Evolutionary conservation across 1,140 invertebrate species (phyloP), one percentile per base, ranked within the genome.

Genomic region (Musca domestica): DNA sequence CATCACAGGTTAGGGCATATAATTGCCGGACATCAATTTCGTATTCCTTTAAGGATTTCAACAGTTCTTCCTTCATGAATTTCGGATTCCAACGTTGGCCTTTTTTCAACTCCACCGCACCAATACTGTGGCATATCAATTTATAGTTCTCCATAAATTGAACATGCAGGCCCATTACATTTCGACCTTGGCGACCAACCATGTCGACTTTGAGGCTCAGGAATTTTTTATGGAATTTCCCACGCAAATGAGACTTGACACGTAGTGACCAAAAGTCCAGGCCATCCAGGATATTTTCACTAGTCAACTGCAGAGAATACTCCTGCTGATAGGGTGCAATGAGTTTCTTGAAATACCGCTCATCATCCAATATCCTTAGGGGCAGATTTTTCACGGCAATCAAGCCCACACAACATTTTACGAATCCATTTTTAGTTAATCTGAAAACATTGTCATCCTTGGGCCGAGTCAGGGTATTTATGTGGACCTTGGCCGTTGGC

Each of bases 361-460:
- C 34, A 47, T 61, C 66, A 48, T 67, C 66, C n/a, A 67, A 67
- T n/a, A 67, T 22, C 15, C 22, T 20, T 48, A 67, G 25, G 14
- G 66, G 66, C 3, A 67, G 41, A 23, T 58, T 58, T 67, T 58
- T 58, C 9, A 61, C n/a, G 6, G 66, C 19, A 5, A 58, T 46
- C 47, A 67, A 19, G 14, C 66, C 66, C 30, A 67, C 66, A 67
- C 66, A 67, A 25, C 66, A 67, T 20, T 41, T 61, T 30, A 67
- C 17, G 19, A 67, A 67, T 47, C 25, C 25, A 23, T 56, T 48
- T 46, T 58, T 41, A 41, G 34, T 9, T 41, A 47, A 46, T 65
- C 23, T 46, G 17, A 47, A n/a, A 3, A 19, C n/a, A 6, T 23
- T 9, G 10, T 47, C 46, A 25, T 17, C 15, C 15, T 61, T 61